A percentile compares a stretch with the other conserved stretches of the same genome.
phyloP scores from a whole-genome alignment of 2,113 vertebrate species.

The Phasianus colchicus region DNA sequence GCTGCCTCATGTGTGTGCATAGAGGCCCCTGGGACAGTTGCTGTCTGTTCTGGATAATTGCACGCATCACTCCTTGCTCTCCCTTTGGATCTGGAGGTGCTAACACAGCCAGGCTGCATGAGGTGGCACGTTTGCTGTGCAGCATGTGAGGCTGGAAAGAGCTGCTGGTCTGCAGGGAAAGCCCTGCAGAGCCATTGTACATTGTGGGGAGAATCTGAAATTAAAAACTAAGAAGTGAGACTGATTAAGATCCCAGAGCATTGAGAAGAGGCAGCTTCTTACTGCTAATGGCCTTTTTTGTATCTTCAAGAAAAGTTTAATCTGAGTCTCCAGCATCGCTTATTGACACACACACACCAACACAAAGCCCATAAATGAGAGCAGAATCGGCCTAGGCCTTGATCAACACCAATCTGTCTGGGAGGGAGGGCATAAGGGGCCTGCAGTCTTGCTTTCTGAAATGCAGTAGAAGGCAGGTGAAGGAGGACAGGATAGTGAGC shows the following conservation, averaged over 20 bases:
- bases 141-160: neutral
- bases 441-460: neutral
- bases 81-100: neutral
- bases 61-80: neutral
- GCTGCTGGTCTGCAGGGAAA: neutral
- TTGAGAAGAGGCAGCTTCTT: neutral
- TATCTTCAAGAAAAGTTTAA: neutral
- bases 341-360: neutral
- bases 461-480: neutral
- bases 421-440: neutral
- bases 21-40: neutral
- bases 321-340: neutral
- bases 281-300: neutral
- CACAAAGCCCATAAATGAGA: neutral
- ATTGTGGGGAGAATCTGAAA: neutral
- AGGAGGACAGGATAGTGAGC: neutral
- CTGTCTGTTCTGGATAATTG: neutral
- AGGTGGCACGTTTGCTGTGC: neutral
- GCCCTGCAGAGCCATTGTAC: neutral
- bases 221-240: neutral
- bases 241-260: neutral
- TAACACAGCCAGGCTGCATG: neutral
- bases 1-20: neutral
- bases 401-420: neutral
- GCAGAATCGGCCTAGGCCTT: neutral